Evolutionary conservation across 2,888 invertebrate species (phyloP).

Genomic region (Litoditis marina): DNA sequence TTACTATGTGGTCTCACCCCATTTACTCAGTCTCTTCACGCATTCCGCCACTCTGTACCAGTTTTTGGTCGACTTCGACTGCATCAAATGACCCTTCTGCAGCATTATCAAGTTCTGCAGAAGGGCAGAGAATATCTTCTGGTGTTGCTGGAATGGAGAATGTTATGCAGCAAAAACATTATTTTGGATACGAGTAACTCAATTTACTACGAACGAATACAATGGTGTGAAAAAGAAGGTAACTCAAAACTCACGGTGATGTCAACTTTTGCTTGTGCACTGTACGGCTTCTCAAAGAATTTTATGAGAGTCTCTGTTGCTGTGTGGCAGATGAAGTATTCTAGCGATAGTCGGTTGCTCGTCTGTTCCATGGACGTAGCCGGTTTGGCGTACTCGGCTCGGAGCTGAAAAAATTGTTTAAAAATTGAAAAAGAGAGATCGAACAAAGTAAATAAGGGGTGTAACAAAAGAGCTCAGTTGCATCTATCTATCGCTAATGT

Average conservation of each 20-base stretch:
- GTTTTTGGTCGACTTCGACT: slow-evolving; percentile 36
- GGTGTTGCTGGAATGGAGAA: slow-evolving; percentile 47
- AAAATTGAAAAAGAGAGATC: neutral
- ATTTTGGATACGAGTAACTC: neutral
- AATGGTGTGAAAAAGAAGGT: too few relatives aligned
- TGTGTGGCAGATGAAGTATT: slow-evolving; percentile 58
- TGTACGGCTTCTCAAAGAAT: slow-evolving; percentile 58
- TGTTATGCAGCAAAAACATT: too few relatives aligned
- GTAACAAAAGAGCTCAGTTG: too few relatives aligned
- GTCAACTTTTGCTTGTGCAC: slow-evolving; percentile 52
- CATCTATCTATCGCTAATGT: too few relatives aligned
- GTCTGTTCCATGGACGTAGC: slow-evolving; percentile 1
- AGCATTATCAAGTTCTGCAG: slow-evolving; percentile 48
- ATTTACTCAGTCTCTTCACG: slow-evolving; percentile 51
- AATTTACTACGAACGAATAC: neutral
- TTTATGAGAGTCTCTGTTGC: slow-evolving; percentile 57
- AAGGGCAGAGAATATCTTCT: slow-evolving; percentile 52
- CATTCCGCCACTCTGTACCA: slow-evolving; percentile 60
- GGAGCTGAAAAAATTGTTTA: neutral
- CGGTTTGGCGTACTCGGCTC: slow-evolving; percentile 1
- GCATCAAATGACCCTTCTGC: slow-evolving; percentile 61
- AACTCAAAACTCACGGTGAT: slow-evolving; percentile 33
- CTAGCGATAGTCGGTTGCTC: slow-evolving; percentile 11
- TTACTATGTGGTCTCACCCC: slow-evolving; percentile 23
- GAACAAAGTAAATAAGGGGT: too few relatives aligned